Evolutionary conservation across 2,113 vertebrate genomes (phyloP), one percentile per base, ranked within the genome.

Genomic region (Bufo bufo): DNA sequence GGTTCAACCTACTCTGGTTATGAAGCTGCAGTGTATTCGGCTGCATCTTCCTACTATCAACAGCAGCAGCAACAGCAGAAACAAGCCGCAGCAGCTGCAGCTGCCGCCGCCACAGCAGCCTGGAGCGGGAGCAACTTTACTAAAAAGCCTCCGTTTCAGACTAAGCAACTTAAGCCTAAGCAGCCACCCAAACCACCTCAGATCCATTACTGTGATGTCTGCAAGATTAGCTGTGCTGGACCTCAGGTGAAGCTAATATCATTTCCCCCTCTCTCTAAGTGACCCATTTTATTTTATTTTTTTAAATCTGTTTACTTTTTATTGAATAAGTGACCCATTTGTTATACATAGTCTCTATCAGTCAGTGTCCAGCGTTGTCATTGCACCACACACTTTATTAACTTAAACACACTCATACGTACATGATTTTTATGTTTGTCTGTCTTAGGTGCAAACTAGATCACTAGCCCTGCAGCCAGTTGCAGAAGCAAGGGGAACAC

Each of bases 141-240:
- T 85, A 99, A 99, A 95, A 99, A 99, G 94, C 90, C 96, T 79
- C 95, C 97, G 91, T 99, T 99, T 94, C 97, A 99, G 94, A 99
- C 95, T 91, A 99, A 99, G 91, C 97, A 97, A 91, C 95, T 98
- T 85, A 97, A 98, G 91, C 97, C 97, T 91, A 99, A 99, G 85
- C 98, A 98, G 90, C 97, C 98, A 14, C 97, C 98, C 72, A 99
- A 99, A 91, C 98, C 97, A 0, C 98, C 98, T 54, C 98, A 99
- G 95, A 99, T 99, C 92, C 98, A 99, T 93, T 99, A 99, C 91
- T 99, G 98, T 91, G 98, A 99, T 2, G 98, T 99, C 90, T 99
- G 98, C 92, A 99, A 99, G 94, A 99, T 99, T 95, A 99, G 98
- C 95, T 99, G 98, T 94, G 98, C 98, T 85, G 98, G 98, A 92